These are phyloP conservation scores for Podotricha telesiphe DNA, from an alignment of 2,888 invertebrate genomes.

Conservation along the genomic window DNA sequence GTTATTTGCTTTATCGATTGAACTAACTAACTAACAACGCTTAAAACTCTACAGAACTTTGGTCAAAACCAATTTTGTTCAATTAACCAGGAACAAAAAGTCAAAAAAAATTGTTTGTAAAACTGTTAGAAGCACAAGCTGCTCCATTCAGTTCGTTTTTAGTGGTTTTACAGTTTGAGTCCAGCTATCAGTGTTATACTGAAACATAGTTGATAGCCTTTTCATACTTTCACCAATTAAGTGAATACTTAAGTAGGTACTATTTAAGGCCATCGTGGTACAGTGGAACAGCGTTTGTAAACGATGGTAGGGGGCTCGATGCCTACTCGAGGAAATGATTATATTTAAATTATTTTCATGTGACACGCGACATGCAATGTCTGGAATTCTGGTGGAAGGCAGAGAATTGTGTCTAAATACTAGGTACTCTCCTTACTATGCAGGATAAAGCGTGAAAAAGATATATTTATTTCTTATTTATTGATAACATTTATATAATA, in stretches of 20 bases:
- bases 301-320: no score
- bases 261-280: background rate
- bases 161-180: background rate
- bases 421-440: no score
- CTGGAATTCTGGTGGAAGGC: no score
- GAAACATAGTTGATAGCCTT: background rate
- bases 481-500: no score
- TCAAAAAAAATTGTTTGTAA: constrained; percentile 13
- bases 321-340: no score
- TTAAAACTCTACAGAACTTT: constrained; percentile 13
- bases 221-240: background rate
- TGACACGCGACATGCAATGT: no score
- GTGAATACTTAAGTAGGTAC: background rate
- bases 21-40: constrained; percentile 9
- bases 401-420: no score
- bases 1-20: constrained; percentile 1
- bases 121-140: constrained; percentile 13
- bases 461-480: no score
- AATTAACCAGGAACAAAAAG: constrained; percentile 8
- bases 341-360: no score
- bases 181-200: background rate
- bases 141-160: constrained; percentile 10
- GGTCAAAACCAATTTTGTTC: constrained; percentile 10
- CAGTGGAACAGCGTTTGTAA: no score
- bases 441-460: no score